These are phyloP conservation scores for Enteromius trimaculatus DNA, from an alignment of 2,797 vertebrate species.

Conservation along the genomic window DNA sequence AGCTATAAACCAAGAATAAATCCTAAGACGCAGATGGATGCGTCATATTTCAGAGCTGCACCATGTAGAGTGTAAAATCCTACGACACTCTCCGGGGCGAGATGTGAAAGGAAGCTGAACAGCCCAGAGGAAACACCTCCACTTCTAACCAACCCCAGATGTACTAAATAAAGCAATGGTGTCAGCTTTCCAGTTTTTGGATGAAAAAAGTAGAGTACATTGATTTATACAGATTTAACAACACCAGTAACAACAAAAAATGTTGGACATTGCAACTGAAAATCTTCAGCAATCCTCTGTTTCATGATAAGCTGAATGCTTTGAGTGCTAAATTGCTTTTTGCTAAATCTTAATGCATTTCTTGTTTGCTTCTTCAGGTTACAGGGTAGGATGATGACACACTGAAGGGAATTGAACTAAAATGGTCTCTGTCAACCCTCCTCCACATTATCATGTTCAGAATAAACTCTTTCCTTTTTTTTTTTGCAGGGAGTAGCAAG, in stretches of 20 bases:
- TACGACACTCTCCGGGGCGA: slow-evolving; percentile 15
- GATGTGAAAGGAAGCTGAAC: slow-evolving; percentile 53
- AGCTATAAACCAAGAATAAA: slow-evolving; percentile 50
- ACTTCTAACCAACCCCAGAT: slow-evolving; percentile 72
- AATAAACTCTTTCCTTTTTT: neutral
- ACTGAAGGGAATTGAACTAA: slow-evolving; percentile 12
- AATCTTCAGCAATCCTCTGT: slow-evolving; percentile 56
- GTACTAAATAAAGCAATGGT: slow-evolving; percentile 53
- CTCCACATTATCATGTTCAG: neutral
- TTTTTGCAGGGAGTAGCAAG: neutral
- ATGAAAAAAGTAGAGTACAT: neutral
- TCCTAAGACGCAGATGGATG: slow-evolving; percentile 30
- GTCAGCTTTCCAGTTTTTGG: neutral
- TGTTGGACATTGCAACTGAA: slow-evolving; percentile 23
- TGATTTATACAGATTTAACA: neutral
- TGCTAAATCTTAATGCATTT: slow-evolving; percentile 54
- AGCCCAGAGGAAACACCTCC: slow-evolving; percentile 47
- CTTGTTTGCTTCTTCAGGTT: slow-evolving; percentile 20
- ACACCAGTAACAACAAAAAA: neutral
- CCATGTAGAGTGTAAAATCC: slow-evolving; percentile 41
- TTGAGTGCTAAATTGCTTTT: slow-evolving; percentile 56
- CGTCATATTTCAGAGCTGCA: slow-evolving; percentile 49
- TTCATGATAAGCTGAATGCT: neutral
- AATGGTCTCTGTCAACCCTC: slow-evolving; percentile 1
- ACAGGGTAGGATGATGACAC: slow-evolving; percentile 4